Evolutionary conservation across 2,888 invertebrate genomes (phyloP), one percentile per base, ranked within the genome.

Genomic region (Orthosia incerta): DNA sequence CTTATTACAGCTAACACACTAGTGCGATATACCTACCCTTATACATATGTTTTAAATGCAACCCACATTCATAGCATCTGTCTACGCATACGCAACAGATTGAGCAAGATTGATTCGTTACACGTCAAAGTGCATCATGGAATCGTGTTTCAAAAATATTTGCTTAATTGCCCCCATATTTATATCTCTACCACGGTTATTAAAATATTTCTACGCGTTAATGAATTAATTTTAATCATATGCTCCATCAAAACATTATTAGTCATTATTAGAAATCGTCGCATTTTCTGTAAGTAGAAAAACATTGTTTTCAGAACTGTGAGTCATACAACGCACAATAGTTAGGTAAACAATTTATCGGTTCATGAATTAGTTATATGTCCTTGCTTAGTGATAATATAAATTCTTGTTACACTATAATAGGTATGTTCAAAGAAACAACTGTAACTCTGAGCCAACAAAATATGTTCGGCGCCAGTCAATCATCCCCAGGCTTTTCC

Each of bases 61-160:
- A 77, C n/a, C 15, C 26, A 39, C 16, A 66, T 48, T 16, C n/a
- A 20, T n/a, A 76, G 39, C 13, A 77, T 81, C 48, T 64, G 53
- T 26, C 26, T 48, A 15, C 61, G 45, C 57, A 51, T 60, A 55
- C 50, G 56, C 64, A 76, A 76, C 31, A 51, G 20, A 65, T 79
- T 75, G 59, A 72, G 62, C 61, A 69, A 71, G 53, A 79, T 75
- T 56, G 16, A 79, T 85, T 83, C 51, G 56, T 55, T 72, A 57
- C 53, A 68, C 67, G 39, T 71, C 53, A 62, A 75, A 73, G 57
- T 74, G 65, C 50, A 82, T 53, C 68, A 69, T 56, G 50, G 59
- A 74, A 66, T 64, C 53, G 61, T 51, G 64, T 68, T 80, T 59
- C 61, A 46, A 16, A 83, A 83, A 62, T 68, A 68, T 79, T 68